Evolutionary conservation across 2,113 vertebrate species (phyloP), one percentile per base, ranked within the genome.

Genomic region (Sinocyclocheilus anophthalmus): DNA sequence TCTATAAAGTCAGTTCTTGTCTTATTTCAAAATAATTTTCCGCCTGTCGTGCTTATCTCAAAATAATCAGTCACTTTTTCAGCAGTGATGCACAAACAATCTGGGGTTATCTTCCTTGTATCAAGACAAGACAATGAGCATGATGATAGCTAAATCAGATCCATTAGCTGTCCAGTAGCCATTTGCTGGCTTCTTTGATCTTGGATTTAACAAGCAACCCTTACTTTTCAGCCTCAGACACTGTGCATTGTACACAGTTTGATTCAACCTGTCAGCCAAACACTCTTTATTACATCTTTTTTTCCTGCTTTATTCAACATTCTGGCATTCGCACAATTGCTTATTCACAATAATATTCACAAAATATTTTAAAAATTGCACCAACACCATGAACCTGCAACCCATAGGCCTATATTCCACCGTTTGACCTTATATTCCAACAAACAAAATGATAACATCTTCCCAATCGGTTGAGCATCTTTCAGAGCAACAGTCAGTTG

Each of bases 111-210:
- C 48, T 37, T 37, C 26, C 65, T 83, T 55, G 45, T 55, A 55
- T 83, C 45, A 50, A 33, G 80, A 45, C 63, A 82, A 33, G 80
- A 83, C 26, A 83, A 83, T n/a, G 16, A 18, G 5, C 79, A 81
- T 67, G 81, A 83, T 72, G 65, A 83, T 72, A 72, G 67, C 48
- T 55, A 72, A 37, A 55, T 83, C 45, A 83, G 65, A n/a, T n/a
- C 81, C 81, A 83, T 83, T 45, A 72, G 81, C 48, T 69, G 65
- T 55, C 6, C 65, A 55, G 79, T 72, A 72, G 45, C 45, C 30
- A 69, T 81, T 81, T 3, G 14, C 42, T 22, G 79, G 24, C 48
- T 55, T 72, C 26, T 83, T 83, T 83, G 65, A 83, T 83, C 65
- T 83, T 10, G 7, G 45, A 55, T 72, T 72, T 55, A 72, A 55